These are phyloP conservation scores for Parnassius smintheus DNA, from an alignment of 2,888 invertebrate species.

Conservation along the genomic window DNA sequence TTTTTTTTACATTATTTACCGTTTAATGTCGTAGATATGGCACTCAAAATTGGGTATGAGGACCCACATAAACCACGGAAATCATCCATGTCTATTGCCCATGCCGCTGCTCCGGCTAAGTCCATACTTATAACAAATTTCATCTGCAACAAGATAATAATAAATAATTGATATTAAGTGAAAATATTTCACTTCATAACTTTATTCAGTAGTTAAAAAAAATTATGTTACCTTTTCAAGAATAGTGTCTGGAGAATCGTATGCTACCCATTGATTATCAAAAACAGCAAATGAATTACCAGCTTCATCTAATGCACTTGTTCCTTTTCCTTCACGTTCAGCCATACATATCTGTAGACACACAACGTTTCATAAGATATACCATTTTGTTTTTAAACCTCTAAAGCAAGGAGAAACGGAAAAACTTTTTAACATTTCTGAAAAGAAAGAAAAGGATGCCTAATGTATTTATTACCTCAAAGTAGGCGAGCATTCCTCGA, in stretches of 20 bases:
- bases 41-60: constrained; percentile 85
- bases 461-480: constrained; percentile 80
- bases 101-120: constrained; percentile 86
- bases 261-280: constrained; percentile 91
- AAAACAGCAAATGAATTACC: constrained; percentile 85
- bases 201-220: neutral
- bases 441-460: neutral
- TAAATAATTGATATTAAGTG: no score
- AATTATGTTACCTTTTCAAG: constrained; percentile 81
- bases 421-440: neutral
- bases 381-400: neutral
- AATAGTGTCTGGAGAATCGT: constrained; percentile 85
- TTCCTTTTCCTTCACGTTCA: constrained; percentile 79
- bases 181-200: no score
- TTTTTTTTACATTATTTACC: constrained; percentile 52
- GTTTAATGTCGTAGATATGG: constrained; percentile 78
- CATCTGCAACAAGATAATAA: constrained; percentile 65
- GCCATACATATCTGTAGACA: constrained; percentile 77
- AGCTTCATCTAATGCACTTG: constrained; percentile 77
- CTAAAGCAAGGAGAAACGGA: no score
- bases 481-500: constrained; percentile 86
- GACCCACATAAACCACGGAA: constrained; percentile 88
- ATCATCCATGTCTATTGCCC: constrained; percentile 89
- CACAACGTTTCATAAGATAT: neutral
- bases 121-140: constrained; percentile 82